Evolutionary conservation across 64 coral and sea anemone genomes (phyloP), one percentile per base, ranked within the genome.

Genomic region (Actinia tenebrosa): DNA sequence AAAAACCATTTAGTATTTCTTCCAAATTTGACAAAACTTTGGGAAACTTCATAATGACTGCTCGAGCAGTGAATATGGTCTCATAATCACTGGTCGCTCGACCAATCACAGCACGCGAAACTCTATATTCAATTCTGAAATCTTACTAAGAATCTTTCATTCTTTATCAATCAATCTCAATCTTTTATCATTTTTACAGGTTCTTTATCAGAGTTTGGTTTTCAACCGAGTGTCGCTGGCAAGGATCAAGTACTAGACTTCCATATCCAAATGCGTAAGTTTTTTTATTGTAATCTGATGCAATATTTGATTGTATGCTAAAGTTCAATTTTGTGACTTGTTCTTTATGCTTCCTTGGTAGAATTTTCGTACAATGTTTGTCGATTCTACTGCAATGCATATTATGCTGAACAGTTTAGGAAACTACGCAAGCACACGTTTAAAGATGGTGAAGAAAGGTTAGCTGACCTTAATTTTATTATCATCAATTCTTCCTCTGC

Each of bases 401-500:
- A 98, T 84, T 98, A 86, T 71, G 96, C 93, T 16, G 93, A 92
- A 47, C 96, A 98, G 62, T 98, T 98, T 64, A 82, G 96, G 84
- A 88, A 88, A 47, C 88, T 98, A 9, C 91, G 96, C 10, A 95
- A 98, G 87, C 78, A 84, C 13, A 94, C 90, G 44, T 98, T 98
- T 59, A 81, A 61, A 45, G 91, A 98, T 72, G 91, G 96, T 45
- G 96, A 98, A 53, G 96, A 98, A 86, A 98, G 89, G 96, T 98
- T 79, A 44, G 80, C 16, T 61, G 13, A 50, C 7, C 16, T 4
- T 61, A 10, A n/a, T 78, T 23, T 26, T 1, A 10, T 23, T 19
- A 16, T 16, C 45, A 25, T 79, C 77, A 6, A 26, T 79, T 5
- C 60, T 11, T 61, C 60, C 60, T 4, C 13, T 16, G 13, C 59